Evolutionary conservation across 1,140 invertebrate genomes (phyloP), one percentile per base, ranked within the genome.

Genomic region (Drosophila sp.): DNA sequence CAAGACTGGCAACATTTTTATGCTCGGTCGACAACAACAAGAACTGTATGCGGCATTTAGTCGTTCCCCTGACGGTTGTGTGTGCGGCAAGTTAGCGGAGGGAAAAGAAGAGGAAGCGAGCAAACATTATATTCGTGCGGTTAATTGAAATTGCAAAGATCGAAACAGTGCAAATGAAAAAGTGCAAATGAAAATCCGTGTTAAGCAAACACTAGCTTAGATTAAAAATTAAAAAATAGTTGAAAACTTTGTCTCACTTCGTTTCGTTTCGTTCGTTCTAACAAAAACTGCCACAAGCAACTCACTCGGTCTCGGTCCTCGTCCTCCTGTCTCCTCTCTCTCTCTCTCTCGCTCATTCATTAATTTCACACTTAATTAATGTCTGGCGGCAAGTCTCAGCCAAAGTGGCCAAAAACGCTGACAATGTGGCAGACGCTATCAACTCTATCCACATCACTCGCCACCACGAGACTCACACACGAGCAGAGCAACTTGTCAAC

Each of bases 301-400:
- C 8, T 25, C 17, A 23, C 1, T 3, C 44, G 44, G 23, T 50
- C 1, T 25, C 44, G 17, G 44, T 47, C 17, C 7, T 7, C 7
- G 1, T 33, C 35, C 10, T 10, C 8, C 8, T 38, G 8, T 38
- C 11, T 38, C 33, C 10, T 35, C 17, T 44, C 41, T 41, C 40
- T 4, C 4, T 0, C 33, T 35, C 33, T 0, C 33, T 38, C 35
- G 1, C 23, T 27, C 44, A 50, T 50, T 27, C 70, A 80, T 81
- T 86, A 78, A 79, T 89, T 80, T 89, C 80, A 70, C 76, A 87
- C 79, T 87, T 80, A 87, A 86, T 89, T 86, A 86, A 86, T 87
- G 83, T 89, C 84, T 70, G 54, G 29, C 70, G 38, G 62, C 32
- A 55, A 69, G 70, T 44, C 65, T 32, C 40, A 25, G 50, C 44